A percentile compares a stretch with the other conserved stretches of the same genome.
Evolutionary conservation across 2,888 invertebrate species (phyloP).

Genomic region (Seira ritae): DNA sequence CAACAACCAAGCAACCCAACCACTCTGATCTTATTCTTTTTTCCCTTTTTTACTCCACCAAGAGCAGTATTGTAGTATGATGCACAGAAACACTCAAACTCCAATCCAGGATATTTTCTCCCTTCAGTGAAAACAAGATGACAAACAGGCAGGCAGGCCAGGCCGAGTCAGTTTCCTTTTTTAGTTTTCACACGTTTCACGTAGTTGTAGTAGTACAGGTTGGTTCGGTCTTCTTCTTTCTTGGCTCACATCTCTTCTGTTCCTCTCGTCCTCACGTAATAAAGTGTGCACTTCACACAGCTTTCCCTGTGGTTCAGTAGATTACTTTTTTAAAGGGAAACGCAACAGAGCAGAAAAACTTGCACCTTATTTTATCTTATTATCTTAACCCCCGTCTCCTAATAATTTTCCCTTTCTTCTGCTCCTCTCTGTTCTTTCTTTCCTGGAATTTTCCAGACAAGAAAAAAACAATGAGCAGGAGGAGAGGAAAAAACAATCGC

Average conservation of each 20-base stretch:
- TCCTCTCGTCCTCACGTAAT: conserved; percentile 16
- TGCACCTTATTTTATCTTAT: conserved; percentile 21
- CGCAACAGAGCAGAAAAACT: conserved; percentile 14
- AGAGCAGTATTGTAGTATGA: background rate
- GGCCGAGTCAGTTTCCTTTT: conserved; percentile 7
- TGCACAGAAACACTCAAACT: conserved; percentile 1
- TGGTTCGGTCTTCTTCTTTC: no score
- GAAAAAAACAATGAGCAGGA: conserved; percentile 3
- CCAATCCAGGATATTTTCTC: conserved; percentile 7
- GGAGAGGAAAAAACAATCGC: background rate
- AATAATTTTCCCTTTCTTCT: conserved; percentile 13
- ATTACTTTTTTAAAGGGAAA: background rate
- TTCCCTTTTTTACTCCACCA: background rate
- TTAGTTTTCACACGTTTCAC: conserved; percentile 32
- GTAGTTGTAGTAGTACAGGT: background rate
- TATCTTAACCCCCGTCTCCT: background rate
- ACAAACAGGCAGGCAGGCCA: conserved; percentile 23
- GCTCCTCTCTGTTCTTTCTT: conserved; percentile 15
- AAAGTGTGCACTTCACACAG: conserved; percentile 9
- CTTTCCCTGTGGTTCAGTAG: conserved; percentile 3
- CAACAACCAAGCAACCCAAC: conserved; percentile 23
- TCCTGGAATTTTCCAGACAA: background rate
- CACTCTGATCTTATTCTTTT: background rate
- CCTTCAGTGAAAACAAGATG: conserved; percentile 26
- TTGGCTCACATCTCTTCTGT: conserved; percentile 25